Conservation (phyloP, 2,113 vertebrate species). For the Eurypyga helias region DNA sequence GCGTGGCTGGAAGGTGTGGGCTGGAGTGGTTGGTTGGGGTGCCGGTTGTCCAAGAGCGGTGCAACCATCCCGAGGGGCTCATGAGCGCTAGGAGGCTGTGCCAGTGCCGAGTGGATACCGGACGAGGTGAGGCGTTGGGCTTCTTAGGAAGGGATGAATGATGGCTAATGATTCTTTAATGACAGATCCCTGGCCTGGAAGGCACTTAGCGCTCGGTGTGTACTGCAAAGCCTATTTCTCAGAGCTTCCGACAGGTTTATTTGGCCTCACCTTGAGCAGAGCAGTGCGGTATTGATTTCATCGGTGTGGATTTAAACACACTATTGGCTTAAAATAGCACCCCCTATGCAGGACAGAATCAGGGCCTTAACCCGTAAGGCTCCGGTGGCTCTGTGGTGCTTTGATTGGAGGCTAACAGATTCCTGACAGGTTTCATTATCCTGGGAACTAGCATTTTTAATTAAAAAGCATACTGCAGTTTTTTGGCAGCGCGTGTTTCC, state of each 20-base stretch:
- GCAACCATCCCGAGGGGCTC: conserved; percentile 19
- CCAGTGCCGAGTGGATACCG: conserved; percentile 33
- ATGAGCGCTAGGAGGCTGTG: conserved; percentile 58
- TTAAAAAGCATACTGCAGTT: neutral
- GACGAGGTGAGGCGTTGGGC: conserved; percentile 63
- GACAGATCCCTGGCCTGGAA: conserved; percentile 73
- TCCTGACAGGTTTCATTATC: neutral
- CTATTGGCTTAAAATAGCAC: conserved; percentile 73
- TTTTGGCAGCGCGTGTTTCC: fast-evolving
- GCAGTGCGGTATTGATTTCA: conserved; percentile 74
- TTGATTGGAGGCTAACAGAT: neutral
- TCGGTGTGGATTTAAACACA: conserved; percentile 75
- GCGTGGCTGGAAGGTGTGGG: neutral
- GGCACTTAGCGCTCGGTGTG: conserved; percentile 76
- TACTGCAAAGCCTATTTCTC: conserved; percentile 75
- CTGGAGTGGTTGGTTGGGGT: no score
- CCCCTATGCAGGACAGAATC: conserved; percentile 59
- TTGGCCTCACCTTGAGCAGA: conserved; percentile 79
- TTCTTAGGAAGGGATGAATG: conserved; percentile 75
- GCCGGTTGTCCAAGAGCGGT: neutral
- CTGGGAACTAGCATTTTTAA: neutral
- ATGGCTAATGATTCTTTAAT: conserved; percentile 79
- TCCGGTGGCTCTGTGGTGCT: neutral
- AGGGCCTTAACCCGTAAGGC: conserved; percentile 60
- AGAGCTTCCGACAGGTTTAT: conserved; percentile 78